Evolutionary conservation across 1,140 invertebrate species (phyloP), one percentile per base, ranked within the genome.

Genomic region (Heliconius hermathena): DNA sequence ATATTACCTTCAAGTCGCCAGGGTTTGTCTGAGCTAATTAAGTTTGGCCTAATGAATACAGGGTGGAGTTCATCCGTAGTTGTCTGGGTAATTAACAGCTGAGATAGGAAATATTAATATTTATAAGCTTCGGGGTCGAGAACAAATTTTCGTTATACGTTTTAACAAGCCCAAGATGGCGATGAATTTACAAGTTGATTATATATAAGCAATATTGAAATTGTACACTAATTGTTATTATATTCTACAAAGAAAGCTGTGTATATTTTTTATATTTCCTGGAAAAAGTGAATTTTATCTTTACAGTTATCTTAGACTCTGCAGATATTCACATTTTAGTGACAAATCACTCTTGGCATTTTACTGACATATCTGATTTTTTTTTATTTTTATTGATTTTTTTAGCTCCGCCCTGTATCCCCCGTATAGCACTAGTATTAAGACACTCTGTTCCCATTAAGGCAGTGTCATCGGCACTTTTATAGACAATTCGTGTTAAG

Each of bases 21-120:
- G 89, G 86, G 85, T 89, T 91, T 88, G 87, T 89, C 87, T 89
- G 85, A 85, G 77, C 85, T 93, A 93, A 93, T 93, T 91, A 94
- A 87, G 89, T 94, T 91, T 90, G 83, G 72, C 84, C 85, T 91
- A 76, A 76, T 76, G 74, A 76, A 76, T 76, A 94, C 88, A 87
- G 89, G 90, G 87, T 80, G 88, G 85, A 88, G 89, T 90, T 92
- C 89, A 92, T 90, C 90, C 88, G 85, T 89, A 90, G 90, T 92
- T 93, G 89, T 91, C 88, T 90, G 87, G 89, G 83, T 92, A 94
- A 94, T 94, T 94, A 93, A 93, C 92, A 89, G 86, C 89, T 89
- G 86, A 92, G 92, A 94, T 93, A 91, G 86, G 89, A 94, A 94
- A 91, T 94, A 93, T 94, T 94, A 94, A 94, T 93, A 94, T 94